phyloP scores from a whole-genome alignment of 2,888 invertebrate genomes.

The Sycophila texana region DNA sequence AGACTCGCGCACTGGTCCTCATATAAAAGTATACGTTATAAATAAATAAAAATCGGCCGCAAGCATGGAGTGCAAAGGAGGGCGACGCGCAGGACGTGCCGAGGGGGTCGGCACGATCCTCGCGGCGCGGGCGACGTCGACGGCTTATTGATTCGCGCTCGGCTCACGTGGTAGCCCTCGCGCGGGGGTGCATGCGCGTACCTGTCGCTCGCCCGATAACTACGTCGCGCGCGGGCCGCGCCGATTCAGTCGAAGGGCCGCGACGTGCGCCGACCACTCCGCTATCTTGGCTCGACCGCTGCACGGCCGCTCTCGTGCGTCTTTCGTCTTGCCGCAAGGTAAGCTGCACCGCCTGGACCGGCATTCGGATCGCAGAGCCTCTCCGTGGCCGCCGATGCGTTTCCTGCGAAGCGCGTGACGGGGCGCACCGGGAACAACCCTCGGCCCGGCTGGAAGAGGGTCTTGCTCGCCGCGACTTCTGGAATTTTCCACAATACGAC shows the following conservation, averaged over 20 bases:
- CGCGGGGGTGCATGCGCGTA: background rate
- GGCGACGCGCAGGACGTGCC: background rate
- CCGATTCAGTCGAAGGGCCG: constrained; percentile 7
- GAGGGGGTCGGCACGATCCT: background rate
- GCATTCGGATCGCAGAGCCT: background rate
- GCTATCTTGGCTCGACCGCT: background rate
- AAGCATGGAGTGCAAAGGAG: background rate
- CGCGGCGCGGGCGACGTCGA: background rate
- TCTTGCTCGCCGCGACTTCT: background rate
- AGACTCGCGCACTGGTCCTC: background rate
- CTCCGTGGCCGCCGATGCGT: no score
- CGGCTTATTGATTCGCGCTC: background rate
- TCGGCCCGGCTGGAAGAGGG: no score
- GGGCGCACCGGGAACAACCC: no score
- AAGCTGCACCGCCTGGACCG: background rate
- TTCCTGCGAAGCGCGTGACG: no score
- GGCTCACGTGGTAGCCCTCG: background rate
- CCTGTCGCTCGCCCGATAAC: constrained; percentile 3
- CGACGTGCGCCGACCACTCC: background rate
- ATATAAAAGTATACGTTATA: no score
- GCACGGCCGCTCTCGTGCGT: background rate
- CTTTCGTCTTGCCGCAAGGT: background rate
- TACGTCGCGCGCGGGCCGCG: background rate
- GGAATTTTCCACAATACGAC: background rate
- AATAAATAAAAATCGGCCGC: background rate